Percentiles rank a stretch among this genome's conserved stretches.
phyloP scores from a whole-genome alignment of 2,797 vertebrate genomes.

The Anniella stebbinsi region DNA sequence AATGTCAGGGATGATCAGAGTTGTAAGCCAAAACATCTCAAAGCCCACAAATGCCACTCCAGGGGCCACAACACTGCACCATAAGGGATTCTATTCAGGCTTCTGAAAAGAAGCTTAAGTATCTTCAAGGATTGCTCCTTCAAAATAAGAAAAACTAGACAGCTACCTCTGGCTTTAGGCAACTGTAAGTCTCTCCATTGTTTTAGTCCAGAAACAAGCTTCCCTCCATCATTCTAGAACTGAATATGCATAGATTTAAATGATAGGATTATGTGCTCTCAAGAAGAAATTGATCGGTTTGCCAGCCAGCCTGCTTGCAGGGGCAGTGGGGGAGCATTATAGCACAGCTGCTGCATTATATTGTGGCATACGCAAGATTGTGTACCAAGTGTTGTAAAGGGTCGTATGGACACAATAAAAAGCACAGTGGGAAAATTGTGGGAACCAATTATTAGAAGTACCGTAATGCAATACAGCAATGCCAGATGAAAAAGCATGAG shows the following conservation, averaged over 20 bases:
- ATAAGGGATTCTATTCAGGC: not conserved
- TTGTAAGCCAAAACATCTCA: no score
- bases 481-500: not conserved
- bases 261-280: no score
- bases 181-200: not conserved
- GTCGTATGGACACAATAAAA: not conserved
- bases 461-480: not conserved
- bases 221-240: no score
- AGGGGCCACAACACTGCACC: not conserved
- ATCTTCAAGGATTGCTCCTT: not conserved
- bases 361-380: not conserved
- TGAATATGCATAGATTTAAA: no score
- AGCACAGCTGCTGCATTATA: not conserved
- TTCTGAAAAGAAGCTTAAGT: not conserved
- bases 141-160: not conserved
- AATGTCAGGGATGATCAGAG: no score
- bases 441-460: not conserved
- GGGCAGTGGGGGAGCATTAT: not conserved
- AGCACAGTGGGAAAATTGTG: not conserved
- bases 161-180: not conserved
- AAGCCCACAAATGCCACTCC: no score
- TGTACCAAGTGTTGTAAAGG: not conserved
- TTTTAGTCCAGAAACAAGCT: not conserved
- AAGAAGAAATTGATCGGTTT: not conserved
- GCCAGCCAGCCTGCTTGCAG: not conserved